phyloP scores from a whole-genome alignment of 2,113 vertebrate species.

The Montifringilla adamsi region DNA sequence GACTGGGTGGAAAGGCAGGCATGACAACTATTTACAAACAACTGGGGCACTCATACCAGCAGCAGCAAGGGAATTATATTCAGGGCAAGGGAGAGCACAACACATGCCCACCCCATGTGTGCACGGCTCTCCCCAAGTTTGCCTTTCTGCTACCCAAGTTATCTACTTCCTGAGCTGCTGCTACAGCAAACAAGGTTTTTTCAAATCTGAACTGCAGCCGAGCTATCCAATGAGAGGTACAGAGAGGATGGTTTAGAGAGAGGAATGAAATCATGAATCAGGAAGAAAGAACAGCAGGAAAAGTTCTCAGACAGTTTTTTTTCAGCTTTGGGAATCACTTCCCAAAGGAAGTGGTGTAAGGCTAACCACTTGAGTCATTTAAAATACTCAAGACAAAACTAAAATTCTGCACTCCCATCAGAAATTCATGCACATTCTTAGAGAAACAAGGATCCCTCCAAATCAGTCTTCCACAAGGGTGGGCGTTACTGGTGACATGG shows the following conservation, averaged over 20 bases:
- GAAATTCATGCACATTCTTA: background rate
- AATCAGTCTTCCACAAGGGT: background rate
- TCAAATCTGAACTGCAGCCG: background rate
- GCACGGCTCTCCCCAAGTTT: background rate
- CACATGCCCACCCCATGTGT: background rate
- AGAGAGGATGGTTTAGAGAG: background rate
- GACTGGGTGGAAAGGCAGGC: constrained; percentile 25
- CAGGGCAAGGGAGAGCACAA: background rate
- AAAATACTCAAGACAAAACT: background rate
- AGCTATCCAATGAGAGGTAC: background rate
- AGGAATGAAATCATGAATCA: background rate
- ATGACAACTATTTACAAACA: constrained; percentile 26
- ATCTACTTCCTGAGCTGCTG: background rate
- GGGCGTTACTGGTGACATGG: background rate
- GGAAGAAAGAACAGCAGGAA: constrained; percentile 37
- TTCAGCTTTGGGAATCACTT: constrained; percentile 51
- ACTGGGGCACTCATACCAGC: background rate
- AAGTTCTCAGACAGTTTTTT: constrained; percentile 28
- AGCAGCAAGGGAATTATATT: background rate
- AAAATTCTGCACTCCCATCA: background rate
- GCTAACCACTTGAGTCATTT: background rate
- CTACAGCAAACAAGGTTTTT: background rate
- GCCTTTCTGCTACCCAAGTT: background rate
- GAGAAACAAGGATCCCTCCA: background rate
- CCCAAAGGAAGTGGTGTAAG: constrained; percentile 50